Evolutionary conservation across 30 jellyfish, hydroid and myxozoan genomes (phyloP).

Genomic region (Cassiopea xamachana): DNA sequence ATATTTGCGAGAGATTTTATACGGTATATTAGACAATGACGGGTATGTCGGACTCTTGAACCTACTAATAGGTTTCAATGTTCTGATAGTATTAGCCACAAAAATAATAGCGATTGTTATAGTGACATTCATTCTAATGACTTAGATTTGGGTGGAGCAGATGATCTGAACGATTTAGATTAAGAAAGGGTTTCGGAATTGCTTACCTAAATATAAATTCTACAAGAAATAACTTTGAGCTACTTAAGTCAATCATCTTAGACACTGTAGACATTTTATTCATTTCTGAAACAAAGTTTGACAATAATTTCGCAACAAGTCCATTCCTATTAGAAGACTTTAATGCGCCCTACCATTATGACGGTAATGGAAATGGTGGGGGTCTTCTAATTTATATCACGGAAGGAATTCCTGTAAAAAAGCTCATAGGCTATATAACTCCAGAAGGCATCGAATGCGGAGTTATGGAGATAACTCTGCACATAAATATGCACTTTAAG

Average conservation of each 20-base stretch:
- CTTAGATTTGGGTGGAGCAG: conserved; percentile 42
- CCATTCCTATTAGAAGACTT: conserved; percentile 46
- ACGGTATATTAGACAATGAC: conserved; percentile 40
- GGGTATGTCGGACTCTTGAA: conserved; percentile 53
- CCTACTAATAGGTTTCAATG: conserved; percentile 29
- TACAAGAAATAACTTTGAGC: conserved; percentile 47
- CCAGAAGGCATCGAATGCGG: conserved; percentile 37
- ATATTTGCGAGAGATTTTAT: conserved; percentile 42
- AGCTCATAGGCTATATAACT: conserved; percentile 6
- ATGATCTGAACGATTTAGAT: conserved; percentile 29
- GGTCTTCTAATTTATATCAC: conserved; percentile 41
- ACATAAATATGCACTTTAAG: conserved; percentile 13
- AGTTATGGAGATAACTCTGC: background rate
- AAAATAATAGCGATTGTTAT: conserved; percentile 14
- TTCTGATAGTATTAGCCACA: conserved; percentile 18
- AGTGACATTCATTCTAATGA: conserved; percentile 32
- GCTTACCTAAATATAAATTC: conserved; percentile 62
- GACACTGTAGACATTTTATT: conserved; percentile 11
- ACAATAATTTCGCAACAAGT: conserved; percentile 23
- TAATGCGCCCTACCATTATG: conserved; percentile 25
- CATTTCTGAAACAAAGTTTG: conserved; percentile 57
- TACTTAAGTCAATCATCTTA: conserved; percentile 2
- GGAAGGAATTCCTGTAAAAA: conserved; percentile 26
- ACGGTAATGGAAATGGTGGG: conserved; percentile 47
- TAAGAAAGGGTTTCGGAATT: conserved; percentile 14